A percentile compares a stretch with the other conserved stretches of the same genome.
Evolutionary conservation across 2,797 vertebrate genomes (phyloP).

Genomic region (Podargus strigoides): DNA sequence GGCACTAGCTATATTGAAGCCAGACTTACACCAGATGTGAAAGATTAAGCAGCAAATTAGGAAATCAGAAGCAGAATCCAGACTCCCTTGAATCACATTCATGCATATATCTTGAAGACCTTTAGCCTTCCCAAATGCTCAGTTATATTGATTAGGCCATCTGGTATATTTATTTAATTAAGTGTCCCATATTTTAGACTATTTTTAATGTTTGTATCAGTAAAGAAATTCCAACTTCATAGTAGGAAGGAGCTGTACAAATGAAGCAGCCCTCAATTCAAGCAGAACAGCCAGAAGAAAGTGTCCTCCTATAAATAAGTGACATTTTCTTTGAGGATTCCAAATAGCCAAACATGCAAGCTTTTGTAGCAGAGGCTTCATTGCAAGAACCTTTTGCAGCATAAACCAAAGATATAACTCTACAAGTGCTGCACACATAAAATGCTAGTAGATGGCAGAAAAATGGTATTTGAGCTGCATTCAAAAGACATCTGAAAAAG

Average conservation of each 20-base stretch:
- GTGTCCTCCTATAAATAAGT: neutral
- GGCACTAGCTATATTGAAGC: neutral
- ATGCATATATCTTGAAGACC: neutral
- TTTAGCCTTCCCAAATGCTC: neutral
- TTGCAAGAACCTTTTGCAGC: neutral
- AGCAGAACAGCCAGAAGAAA: neutral
- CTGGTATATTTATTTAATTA: neutral
- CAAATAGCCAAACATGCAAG: neutral
- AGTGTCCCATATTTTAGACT: neutral
- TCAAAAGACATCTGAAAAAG: conserved; percentile 4
- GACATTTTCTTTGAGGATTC: neutral
- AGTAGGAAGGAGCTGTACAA: neutral
- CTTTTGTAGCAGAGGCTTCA: neutral
- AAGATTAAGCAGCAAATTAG: neutral
- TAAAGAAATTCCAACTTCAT: neutral
- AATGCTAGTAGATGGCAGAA: neutral
- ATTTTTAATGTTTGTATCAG: neutral
- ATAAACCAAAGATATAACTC: neutral
- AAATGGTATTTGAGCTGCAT: neutral
- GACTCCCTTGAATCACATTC: neutral
- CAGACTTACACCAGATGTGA: neutral
- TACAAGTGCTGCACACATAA: neutral
- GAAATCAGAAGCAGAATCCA: neutral
- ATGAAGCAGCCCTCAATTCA: neutral
- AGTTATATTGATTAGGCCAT: neutral